A percentile compares a stretch with the other conserved stretches of the same genome.
Conservation (phyloP, 2,113 vertebrate species). For the Calyptommatus sinebrachiatus region DNA sequence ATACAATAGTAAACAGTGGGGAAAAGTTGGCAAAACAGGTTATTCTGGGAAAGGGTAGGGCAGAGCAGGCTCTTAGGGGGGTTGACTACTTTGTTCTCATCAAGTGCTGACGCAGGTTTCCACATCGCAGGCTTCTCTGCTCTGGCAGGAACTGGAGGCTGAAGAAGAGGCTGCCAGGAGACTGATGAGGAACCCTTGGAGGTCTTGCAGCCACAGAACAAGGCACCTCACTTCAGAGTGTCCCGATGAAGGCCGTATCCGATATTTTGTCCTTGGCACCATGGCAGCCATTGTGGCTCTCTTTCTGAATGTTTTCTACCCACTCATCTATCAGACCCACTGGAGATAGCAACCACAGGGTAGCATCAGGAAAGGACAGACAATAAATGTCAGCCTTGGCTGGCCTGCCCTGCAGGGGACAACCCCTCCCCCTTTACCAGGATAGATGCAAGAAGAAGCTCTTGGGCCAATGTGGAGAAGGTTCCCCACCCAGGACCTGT, state of each 20-base stretch:
- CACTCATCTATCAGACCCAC: constrained; percentile 79
- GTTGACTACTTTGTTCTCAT: constrained; percentile 58
- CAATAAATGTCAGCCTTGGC: constrained; percentile 23
- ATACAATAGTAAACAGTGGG: neutral
- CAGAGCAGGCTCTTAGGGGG: constrained; percentile 52
- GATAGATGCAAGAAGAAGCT: constrained; percentile 26
- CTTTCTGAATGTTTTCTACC: constrained; percentile 88
- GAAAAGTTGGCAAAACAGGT: constrained; percentile 54
- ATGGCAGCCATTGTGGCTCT: constrained; percentile 87
- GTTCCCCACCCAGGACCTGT: neutral
- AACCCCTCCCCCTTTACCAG: neutral
- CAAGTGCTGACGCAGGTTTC: constrained; percentile 96
- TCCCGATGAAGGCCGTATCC: constrained; percentile 84
- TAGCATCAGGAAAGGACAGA: constrained; percentile 3
- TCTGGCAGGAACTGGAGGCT: constrained; percentile 99
- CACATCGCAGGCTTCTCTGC: constrained; percentile 98
- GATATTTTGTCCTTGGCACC: constrained; percentile 90
- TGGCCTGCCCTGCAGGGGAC: neutral
- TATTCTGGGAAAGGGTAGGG: constrained; percentile 43
- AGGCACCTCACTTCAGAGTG: constrained; percentile 72
- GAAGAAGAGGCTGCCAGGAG: constrained; percentile 77
- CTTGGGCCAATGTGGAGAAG: constrained; percentile 2
- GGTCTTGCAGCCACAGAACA: constrained; percentile 61
- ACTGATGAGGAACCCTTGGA: constrained; percentile 63
- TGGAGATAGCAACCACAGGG: constrained; percentile 73